Evolutionary conservation across 2,888 invertebrate species (phyloP).

Genomic region (Quadriops clusia): DNA sequence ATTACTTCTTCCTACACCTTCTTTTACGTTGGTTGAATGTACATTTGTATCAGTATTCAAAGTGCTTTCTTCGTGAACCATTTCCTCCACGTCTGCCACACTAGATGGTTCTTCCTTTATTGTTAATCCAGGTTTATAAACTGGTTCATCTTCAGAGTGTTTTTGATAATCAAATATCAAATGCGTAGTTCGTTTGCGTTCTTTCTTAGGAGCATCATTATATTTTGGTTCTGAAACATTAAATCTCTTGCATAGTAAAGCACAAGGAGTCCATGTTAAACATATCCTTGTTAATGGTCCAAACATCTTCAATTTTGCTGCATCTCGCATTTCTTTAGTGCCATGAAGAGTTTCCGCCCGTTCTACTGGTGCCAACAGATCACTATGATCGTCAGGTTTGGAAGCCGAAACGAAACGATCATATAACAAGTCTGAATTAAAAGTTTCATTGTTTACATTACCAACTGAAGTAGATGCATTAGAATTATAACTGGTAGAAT

Average conservation of each 20-base stretch:
- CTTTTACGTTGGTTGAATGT: not conserved
- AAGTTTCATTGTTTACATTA: too few species aligned
- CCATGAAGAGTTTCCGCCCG: constrained; percentile 29
- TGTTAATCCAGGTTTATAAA: constrained; percentile 25
- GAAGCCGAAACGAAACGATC: constrained; percentile 52
- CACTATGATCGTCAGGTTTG: constrained; percentile 35
- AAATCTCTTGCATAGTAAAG: constrained; percentile 79
- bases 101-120: constrained; percentile 16
- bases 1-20: constrained; percentile 1
- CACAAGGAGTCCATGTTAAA: constrained; percentile 70
- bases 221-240: constrained; percentile 82
- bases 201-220: constrained; percentile 34
- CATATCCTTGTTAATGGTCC: constrained; percentile 61
- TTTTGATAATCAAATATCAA: constrained; percentile 71
- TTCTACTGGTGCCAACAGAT: constrained; percentile 30
- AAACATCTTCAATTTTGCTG: constrained; percentile 64
- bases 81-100: constrained; percentile 27
- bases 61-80: constrained; percentile 1
- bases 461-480: too few species aligned
- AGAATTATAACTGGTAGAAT: too few species aligned
- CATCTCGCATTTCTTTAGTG: constrained; percentile 49
- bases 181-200: constrained; percentile 54
- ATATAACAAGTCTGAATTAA: constrained; percentile 23
- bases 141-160: constrained; percentile 23
- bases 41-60: not conserved